These are phyloP conservation scores for Mythimna albipuncta DNA, from an alignment of 2,888 invertebrate genomes.

Conservation along the genomic window DNA sequence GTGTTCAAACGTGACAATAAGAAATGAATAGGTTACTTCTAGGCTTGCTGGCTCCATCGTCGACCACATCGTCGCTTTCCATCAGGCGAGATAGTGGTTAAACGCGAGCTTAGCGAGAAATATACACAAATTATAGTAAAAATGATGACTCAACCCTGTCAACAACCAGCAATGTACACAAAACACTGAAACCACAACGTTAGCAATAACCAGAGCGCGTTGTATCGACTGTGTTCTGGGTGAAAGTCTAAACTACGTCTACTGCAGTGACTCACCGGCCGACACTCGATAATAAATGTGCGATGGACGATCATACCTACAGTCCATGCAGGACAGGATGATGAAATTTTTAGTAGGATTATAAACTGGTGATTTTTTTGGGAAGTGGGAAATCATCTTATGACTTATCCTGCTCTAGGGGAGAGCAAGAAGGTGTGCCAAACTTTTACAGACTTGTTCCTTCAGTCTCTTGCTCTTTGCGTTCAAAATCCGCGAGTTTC, in stretches of 20 bases:
- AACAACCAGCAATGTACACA: conserved; percentile 50
- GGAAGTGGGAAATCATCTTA: no score
- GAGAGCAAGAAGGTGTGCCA: background rate
- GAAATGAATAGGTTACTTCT: no score
- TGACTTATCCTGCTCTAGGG: background rate
- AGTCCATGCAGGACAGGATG: conserved; percentile 17
- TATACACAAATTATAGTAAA: background rate
- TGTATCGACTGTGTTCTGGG: conserved; percentile 44
- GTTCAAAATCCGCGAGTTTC: no score
- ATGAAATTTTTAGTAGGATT: conserved; percentile 14
- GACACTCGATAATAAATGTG: conserved; percentile 40
- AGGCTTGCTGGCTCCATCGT: no score
- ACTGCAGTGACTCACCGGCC: conserved; percentile 49
- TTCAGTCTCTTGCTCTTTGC: no score
- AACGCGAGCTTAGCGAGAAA: no score
- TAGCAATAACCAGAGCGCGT: conserved; percentile 49
- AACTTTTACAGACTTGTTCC: background rate
- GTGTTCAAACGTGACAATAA: no score
- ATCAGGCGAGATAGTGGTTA: no score
- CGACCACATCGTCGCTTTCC: no score
- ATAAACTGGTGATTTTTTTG: background rate
- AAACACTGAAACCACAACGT: conserved; percentile 21
- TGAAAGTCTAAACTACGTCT: conserved; percentile 60
- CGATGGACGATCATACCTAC: conserved; percentile 35
- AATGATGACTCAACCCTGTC: background rate